Percentiles rank a stretch among this genome's conserved stretches.
These are phyloP conservation scores for Blennius ocellaris DNA, from an alignment of 2,113 vertebrate species.

Conservation along the genomic window DNA sequence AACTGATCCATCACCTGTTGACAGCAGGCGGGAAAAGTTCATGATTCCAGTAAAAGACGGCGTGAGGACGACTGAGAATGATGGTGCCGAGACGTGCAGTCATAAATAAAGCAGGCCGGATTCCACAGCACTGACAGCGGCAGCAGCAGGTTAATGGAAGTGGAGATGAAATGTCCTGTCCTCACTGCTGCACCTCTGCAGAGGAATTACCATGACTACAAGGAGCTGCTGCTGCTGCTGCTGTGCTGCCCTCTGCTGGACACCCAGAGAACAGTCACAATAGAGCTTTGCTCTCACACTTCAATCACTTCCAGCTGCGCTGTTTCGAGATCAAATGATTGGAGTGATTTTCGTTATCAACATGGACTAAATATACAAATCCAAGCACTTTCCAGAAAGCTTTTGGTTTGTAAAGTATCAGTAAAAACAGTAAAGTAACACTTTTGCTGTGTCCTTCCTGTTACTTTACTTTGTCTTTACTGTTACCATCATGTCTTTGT, in stretches of 20 bases:
- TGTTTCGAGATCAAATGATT: too few species aligned
- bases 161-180: constrained; percentile 61
- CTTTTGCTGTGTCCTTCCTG: too few species aligned
- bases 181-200: constrained; percentile 47
- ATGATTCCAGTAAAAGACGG: not conserved
- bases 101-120: constrained; percentile 12
- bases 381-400: too few species aligned
- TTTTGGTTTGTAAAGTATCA: too few species aligned
- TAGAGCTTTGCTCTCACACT: too few species aligned
- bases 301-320: too few species aligned
- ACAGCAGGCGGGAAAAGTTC: constrained; percentile 9
- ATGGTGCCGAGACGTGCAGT: not conserved
- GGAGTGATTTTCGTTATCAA: too few species aligned
- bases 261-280: not conserved
- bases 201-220: constrained; percentile 63
- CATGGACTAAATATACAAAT: too few species aligned
- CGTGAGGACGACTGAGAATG: not conserved
- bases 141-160: constrained; percentile 23
- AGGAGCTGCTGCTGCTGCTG: constrained; percentile 14
- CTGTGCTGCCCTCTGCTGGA: constrained; percentile 83
- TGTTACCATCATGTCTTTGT: too few species aligned
- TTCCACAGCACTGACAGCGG: constrained; percentile 23
- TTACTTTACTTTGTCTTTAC: too few species aligned
- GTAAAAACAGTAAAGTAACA: too few species aligned
- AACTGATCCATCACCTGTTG: constrained; percentile 5